Percentiles rank a stretch among this genome's conserved stretches.
Evolutionary conservation across 2,113 vertebrate genomes (phyloP).

Genomic region (Parus major): DNA sequence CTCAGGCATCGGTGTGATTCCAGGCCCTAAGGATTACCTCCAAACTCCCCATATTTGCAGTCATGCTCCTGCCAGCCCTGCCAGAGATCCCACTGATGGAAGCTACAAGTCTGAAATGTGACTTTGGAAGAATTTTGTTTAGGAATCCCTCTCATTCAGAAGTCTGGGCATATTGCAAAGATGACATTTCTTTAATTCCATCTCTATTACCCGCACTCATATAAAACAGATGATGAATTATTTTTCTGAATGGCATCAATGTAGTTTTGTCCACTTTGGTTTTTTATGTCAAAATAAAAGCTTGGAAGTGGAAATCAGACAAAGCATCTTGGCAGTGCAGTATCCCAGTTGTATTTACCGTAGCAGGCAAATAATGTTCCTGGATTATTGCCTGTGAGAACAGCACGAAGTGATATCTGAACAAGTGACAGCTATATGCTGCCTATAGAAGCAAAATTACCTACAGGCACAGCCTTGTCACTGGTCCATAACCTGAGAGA

Average conservation of each 20-base stretch:
- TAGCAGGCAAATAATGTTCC: neutral
- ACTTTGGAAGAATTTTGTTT: neutral
- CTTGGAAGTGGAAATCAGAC: neutral
- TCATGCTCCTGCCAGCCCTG: neutral
- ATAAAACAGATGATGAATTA: constrained; percentile 33
- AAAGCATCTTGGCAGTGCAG: neutral
- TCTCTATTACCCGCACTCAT: neutral
- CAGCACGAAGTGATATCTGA: neutral
- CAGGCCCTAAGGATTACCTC: neutral
- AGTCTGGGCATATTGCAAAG: neutral
- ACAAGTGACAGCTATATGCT: neutral
- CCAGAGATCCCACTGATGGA: neutral
- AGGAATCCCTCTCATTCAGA: constrained; percentile 29
- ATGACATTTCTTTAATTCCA: constrained; percentile 30
- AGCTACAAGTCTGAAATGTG: neutral
- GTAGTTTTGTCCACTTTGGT: neutral
- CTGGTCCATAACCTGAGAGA: neutral
- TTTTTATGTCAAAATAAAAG: constrained; percentile 26
- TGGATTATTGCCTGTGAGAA: constrained; percentile 7
- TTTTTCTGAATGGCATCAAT: constrained; percentile 38
- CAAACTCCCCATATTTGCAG: neutral
- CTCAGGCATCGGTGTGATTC: neutral
- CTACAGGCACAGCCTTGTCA: neutral
- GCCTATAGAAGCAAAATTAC: neutral
- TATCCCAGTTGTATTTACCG: neutral